Evolutionary conservation across 1,140 invertebrate species (phyloP), one percentile per base, ranked within the genome.

Genomic region (Papilio xuthus): DNA sequence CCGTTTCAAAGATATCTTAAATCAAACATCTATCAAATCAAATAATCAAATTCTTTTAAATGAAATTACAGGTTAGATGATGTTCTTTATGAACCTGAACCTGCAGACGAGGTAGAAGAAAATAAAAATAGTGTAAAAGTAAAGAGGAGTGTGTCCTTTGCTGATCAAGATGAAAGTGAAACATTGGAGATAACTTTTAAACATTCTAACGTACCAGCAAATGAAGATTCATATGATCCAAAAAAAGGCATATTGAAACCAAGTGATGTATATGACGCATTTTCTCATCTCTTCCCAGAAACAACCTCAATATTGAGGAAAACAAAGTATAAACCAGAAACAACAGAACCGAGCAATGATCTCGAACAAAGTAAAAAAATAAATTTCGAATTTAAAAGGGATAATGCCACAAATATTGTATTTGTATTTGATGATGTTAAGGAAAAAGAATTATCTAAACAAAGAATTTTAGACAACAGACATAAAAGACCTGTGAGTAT

Each of bases 271-370:
- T 93, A 94, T 84, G 79, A 86, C 81, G 86, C 84, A 26, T 91
- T 85, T 80, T 78, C 86, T 44, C 79, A 85, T 77, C 79, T 85
- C n/a, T 88, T 91, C 81, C 78, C 75, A 71, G 84, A 86, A 83
- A 86, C 87, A n/a, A 91, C 84, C 80, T 91, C 94, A 12, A 94
- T 94, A 79, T 85, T 94, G 42, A 94, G 91, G 81, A 94, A 94
- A 83, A 84, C 86, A 2, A 92, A 91, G 79, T 90, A 87, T 86
- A 63, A 75, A 23, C 37, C 32, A 63, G 28, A 56, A 69, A 37
- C 41, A 23, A 9, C 53, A 79, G 77, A 74, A 37, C 9, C 2
- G 8, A 76, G 76, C 53, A 77, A n/a, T 56, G 56, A 82, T 78
- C 15, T 70, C 2, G 67, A 47, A 28, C 37, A 77, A 44, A 41